These are phyloP conservation scores for Chionodraco myersi DNA, from an alignment of 2,113 vertebrate species.

Conservation along the genomic window DNA sequence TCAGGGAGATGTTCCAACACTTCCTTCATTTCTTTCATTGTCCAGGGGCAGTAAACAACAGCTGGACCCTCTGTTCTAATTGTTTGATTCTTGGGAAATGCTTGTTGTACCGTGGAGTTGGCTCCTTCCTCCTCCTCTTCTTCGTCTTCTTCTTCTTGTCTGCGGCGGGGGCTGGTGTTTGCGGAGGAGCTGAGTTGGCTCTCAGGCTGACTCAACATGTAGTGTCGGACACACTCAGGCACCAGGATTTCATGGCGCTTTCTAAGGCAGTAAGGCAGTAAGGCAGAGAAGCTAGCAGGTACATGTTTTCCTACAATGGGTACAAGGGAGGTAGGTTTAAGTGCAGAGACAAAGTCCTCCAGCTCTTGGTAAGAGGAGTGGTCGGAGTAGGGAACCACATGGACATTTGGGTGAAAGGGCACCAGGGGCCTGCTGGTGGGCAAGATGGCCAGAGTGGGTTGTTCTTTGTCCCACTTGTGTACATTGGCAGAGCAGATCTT, in stretches of 20 bases:
- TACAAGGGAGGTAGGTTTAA: conserved; percentile 87
- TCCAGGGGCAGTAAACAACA: too few relatives aligned
- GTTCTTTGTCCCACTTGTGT: conserved; percentile 85
- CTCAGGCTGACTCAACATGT: conserved; percentile 69
- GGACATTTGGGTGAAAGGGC: conserved; percentile 84
- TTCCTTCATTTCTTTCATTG: too few relatives aligned
- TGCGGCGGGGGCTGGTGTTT: conserved; percentile 15
- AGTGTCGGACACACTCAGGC: conserved; percentile 83
- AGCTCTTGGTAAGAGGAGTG: conserved; percentile 94
- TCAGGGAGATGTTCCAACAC: too few relatives aligned
- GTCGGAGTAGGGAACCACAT: conserved; percentile 92
- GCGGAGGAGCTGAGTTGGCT: conserved; percentile 5
- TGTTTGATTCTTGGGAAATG: too few relatives aligned
- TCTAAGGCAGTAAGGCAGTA: conserved; percentile 74
- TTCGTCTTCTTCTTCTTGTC: background rate
- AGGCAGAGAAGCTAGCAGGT: conserved; percentile 83
- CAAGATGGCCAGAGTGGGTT: conserved; percentile 91
- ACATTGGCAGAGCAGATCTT: conserved; percentile 82
- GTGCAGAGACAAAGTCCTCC: conserved; percentile 89
- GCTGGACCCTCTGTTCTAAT: too few relatives aligned
- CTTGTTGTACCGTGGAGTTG: too few relatives aligned
- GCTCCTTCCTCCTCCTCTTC: too few relatives aligned
- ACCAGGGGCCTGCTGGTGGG: conserved; percentile 90
- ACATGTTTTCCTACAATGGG: conserved; percentile 86
- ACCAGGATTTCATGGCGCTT: conserved; percentile 70